Base-by-base conservation (phyloP, 2,797 vertebrate species). In the Parauchenoglanis ngamensis region DNA sequence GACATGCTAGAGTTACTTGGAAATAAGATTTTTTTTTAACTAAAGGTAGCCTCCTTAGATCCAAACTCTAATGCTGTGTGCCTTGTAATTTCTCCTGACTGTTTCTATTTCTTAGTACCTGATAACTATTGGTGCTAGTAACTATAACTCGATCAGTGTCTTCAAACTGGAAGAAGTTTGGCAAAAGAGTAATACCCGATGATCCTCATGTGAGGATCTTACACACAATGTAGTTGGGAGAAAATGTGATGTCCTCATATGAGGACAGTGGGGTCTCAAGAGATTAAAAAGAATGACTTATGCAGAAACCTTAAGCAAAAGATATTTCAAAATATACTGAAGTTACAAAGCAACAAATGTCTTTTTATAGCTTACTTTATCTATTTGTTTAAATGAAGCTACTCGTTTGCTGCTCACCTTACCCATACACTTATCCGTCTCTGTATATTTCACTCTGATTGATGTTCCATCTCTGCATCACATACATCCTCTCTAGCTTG, bases 401-500 rank as follows among this genome's bases (percentile, higher is more conserved):
- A 25, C 23, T 81, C 12, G n/a, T n/a, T 46, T 63, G 25, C 40
- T 79, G 7, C 12, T 19, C 25, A 7, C 8, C 35, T 19, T 54
- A 46, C 59, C 40, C 21, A 8, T 0, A 31, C 17, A 5, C 21
- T 46, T 83, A 0, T 67, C 15, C 13, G 4, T 73, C 19, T 72
- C 2, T 57, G 15, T 70, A 21, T 70, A 25, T 49, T 25, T 35
- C 11, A 23, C 3, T 59, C 19, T 57, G 28, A 59, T 19, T 28
- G 46, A 54, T 44, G 2, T 17, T 67, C 17, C n/a, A 31, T 35
- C 52, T 86, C 35, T 86, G 2, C 28, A 3, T 72, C 57, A 56
- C 63, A 63, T 61, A 25, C 52, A 12, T 77, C 49, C 35, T 23
- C 12, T 31, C 87, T 80, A 97, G 97, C 59, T 97, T 77, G 96